Conservation (phyloP, 2,113 vertebrate species). For the Periophthalmus modestus region DNA sequence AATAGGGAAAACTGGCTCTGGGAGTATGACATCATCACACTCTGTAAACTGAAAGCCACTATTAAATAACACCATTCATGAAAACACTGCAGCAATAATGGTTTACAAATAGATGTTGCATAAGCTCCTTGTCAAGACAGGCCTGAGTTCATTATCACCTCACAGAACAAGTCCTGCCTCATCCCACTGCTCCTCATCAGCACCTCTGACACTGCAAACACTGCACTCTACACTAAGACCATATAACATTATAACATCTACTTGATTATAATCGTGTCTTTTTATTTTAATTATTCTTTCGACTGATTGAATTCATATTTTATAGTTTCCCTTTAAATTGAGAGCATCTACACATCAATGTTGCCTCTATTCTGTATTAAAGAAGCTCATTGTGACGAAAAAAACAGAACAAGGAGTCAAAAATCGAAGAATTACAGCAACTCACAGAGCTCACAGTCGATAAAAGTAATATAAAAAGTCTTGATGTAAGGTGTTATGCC, state of each 20-base stretch:
- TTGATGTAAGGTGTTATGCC: not conserved
- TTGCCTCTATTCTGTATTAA: constrained; percentile 40
- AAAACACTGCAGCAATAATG: not conserved
- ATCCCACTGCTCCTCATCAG: constrained; percentile 27
- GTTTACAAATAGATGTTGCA: not conserved
- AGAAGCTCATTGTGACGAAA: constrained; percentile 48
- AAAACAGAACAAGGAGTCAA: constrained; percentile 47
- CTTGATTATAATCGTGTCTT: no score
- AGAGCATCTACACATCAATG: constrained; percentile 41
- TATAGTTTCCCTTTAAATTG: constrained; percentile 31
- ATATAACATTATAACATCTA: no score
- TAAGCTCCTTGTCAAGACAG: not conserved
- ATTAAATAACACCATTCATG: not conserved
- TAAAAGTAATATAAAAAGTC: not conserved
- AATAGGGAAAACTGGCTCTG: no score
- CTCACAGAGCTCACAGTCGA: constrained; percentile 1
- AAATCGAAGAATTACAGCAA: constrained; percentile 16
- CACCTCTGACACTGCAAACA: not conserved
- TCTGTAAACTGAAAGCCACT: no score
- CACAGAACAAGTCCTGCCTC: not conserved
- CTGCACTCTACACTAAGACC: not conserved
- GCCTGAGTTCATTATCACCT: constrained; percentile 22
- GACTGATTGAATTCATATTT: not conserved
- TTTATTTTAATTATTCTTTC: not conserved
- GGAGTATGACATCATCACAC: no score